Conservation (phyloP, 2,113 vertebrate genomes). For the Abramis brama region DNA sequence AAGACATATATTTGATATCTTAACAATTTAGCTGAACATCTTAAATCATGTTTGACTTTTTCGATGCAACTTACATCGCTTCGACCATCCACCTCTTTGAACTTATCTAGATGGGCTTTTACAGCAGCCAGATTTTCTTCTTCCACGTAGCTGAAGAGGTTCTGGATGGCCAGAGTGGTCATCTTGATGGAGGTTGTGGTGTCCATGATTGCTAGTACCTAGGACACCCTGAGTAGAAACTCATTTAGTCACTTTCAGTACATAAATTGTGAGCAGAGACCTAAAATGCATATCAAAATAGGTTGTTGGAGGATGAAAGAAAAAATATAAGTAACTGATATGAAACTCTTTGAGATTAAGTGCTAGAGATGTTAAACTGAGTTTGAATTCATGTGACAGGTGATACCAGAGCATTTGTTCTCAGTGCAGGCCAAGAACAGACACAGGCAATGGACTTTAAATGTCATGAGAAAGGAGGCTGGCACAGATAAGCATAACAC, state of each 20-base stretch:
- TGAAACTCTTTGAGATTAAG: neutral
- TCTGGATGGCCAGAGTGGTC: constrained; percentile 93
- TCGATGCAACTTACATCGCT: constrained; percentile 83
- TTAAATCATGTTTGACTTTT: neutral
- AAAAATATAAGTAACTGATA: neutral
- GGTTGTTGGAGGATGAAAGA: neutral
- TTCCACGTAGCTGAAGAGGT: constrained; percentile 92
- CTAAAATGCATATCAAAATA: neutral
- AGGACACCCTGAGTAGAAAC: constrained; percentile 37
- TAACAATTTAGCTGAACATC: neutral
- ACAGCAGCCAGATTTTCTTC: constrained; percentile 93
- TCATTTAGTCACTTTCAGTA: neutral
- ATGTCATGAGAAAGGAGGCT: constrained; percentile 37
- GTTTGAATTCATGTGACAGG: neutral
- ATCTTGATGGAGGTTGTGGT: constrained; percentile 83
- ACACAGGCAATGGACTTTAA: constrained; percentile 35
- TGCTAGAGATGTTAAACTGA: neutral
- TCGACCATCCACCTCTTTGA: constrained; percentile 95
- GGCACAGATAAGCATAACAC: neutral
- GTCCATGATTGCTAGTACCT: constrained; percentile 69
- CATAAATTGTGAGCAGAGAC: neutral
- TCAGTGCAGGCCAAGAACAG: neutral
- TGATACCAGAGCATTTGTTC: neutral
- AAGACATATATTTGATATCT: neutral
- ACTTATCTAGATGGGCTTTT: constrained; percentile 90